Conservation (phyloP, 2,113 vertebrate genomes). For the Taxidea taxus region DNA sequence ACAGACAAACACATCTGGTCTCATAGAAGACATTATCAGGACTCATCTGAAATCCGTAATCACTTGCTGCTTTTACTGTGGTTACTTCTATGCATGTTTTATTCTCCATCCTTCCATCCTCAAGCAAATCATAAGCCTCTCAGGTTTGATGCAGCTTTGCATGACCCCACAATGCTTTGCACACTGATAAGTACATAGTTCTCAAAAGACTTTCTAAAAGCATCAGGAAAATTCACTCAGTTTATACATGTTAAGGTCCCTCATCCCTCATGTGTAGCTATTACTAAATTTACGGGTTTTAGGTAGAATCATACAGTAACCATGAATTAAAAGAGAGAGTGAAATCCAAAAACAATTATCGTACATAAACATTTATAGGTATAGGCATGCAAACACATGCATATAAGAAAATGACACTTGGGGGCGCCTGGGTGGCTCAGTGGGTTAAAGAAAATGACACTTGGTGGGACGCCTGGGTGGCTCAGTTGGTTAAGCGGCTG, state of each 20-base stretch:
- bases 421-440: no score
- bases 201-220: not conserved
- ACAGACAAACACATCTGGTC: not conserved
- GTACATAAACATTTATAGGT: not conserved
- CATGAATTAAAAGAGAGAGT: not conserved
- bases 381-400: not conserved
- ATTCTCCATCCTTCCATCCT: not conserved
- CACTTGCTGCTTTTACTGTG: not conserved
- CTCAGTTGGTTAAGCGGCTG: no score
- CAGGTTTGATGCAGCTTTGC: not conserved
- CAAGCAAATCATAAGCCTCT: not conserved
- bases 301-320: not conserved
- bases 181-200: no score
- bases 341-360: not conserved
- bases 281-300: not conserved
- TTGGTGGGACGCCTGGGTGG: no score
- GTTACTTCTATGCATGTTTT: not conserved
- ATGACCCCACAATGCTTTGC: not conserved
- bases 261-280: not conserved
- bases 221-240: not conserved
- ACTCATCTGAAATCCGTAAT: not conserved
- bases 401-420: not conserved
- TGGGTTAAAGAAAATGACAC: no score
- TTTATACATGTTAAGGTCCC: not conserved
- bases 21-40: not conserved